Base-by-base conservation (phyloP, 2,113 vertebrate species). In the Ornithorhynchus anatinus region DNA sequence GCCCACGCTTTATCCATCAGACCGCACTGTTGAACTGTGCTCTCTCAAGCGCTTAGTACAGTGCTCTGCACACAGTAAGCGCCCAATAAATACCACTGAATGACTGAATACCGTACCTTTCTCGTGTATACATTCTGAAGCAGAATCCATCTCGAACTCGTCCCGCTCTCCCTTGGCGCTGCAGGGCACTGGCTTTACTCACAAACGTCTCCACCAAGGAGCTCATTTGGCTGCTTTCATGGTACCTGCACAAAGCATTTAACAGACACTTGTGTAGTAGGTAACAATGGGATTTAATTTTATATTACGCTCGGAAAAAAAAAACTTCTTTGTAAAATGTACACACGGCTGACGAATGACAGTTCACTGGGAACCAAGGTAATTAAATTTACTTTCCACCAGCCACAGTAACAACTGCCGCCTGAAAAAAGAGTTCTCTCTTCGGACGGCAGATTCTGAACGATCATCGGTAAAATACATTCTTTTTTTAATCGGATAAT, bases 171-270 rank as follows among this genome's bases (percentile, higher is more conserved):
- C 98, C 98, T 89, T 99, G 98, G 67, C 98, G 95, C 86, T 99
- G 98, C 59, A 98, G 90, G 68, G 97, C 97, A 47, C 97, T 99
- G 17, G 98, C 98, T 92, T 99, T 99, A 62, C 97, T 99, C 60
- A 99, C 94, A 80, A 98, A 99, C 0, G 95, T 99, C 87, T 99
- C 98, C 31, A 98, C 96, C 86, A 99, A 86, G 20, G 97, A 99
- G 57, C 97, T 99, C 97, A 99, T 99, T 86, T 99, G 98, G 82
- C 97, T 98, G 85, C 97, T 97, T 90, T 99, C 98, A 1, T 96
- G 97, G 86, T 96, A 99, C 87, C 98, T 99, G 67, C 25, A 32
- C 69, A 54, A 70, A 84, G 79, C 51, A 27, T 82, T 66, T 25
- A 1, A 75, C 62, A 10, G 54, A 52, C 43, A 19, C 68, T 27